Conservation (phyloP, 2,888 invertebrate genomes). For the Bombyx huttoni region DNA sequence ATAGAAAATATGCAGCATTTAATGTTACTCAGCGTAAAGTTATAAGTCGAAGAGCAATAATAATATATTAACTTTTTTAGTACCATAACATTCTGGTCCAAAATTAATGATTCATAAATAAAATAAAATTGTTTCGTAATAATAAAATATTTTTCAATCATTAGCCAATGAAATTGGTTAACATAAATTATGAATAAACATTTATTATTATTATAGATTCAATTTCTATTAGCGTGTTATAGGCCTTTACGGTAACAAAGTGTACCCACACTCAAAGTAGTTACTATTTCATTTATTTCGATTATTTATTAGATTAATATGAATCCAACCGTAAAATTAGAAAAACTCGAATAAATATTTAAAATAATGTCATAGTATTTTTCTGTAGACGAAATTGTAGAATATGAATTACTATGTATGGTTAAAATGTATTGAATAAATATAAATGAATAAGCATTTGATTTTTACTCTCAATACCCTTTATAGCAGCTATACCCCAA, state of each 20-base stretch:
- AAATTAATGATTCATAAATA: background rate
- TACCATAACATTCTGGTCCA: background rate
- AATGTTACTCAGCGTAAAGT: background rate
- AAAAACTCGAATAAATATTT: slow-evolving; percentile 5
- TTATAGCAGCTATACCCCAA: too few relatives aligned
- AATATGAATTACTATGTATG: slow-evolving; percentile 50
- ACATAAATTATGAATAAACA: slow-evolving; percentile 3
- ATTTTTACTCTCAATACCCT: slow-evolving; percentile 6
- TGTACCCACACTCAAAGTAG: background rate
- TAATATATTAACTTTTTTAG: background rate
- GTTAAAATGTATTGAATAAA: slow-evolving; percentile 59
- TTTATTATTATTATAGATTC: background rate
- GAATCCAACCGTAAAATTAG: background rate
- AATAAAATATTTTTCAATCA: background rate
- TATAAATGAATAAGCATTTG: slow-evolving; percentile 32
- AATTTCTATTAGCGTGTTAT: too few relatives aligned
- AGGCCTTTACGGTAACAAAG: too few relatives aligned
- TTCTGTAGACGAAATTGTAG: slow-evolving; percentile 56
- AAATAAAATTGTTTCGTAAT: too few relatives aligned
- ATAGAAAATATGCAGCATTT: slow-evolving; percentile 5
- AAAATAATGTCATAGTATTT: slow-evolving; percentile 39
- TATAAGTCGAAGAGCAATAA: background rate
- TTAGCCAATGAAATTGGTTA: slow-evolving; percentile 18
- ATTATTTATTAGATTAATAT: background rate
- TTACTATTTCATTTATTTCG: too few relatives aligned